Conservation (phyloP, 2,113 vertebrate genomes). For the Camelus dromedarius region DNA sequence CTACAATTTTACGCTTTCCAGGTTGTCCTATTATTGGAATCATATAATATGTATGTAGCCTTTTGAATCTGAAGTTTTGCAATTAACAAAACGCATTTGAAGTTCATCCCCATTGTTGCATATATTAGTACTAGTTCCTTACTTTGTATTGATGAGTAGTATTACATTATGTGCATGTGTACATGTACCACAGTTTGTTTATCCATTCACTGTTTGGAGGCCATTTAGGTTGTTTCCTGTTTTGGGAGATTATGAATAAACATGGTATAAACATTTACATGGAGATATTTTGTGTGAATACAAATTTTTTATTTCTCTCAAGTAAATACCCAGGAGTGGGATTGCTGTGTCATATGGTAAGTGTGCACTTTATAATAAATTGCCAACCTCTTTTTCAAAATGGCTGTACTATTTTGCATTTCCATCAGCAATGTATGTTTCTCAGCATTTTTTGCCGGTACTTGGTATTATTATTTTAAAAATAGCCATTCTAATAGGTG, state of each 20-base stretch:
- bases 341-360: background rate
- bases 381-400: slow-evolving; percentile 11
- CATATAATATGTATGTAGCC: background rate
- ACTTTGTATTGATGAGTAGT: background rate
- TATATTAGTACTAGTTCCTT: background rate
- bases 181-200: background rate
- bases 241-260: slow-evolving; percentile 41
- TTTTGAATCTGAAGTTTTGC: slow-evolving; percentile 48
- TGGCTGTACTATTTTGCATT: slow-evolving; percentile 5
- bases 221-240: slow-evolving; percentile 18
- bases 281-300: slow-evolving; percentile 16
- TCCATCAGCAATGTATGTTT: background rate
- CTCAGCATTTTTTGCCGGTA: background rate
- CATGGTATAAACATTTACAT: slow-evolving; percentile 20
- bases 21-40: slow-evolving; percentile 28
- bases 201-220: slow-evolving; percentile 8
- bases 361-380: background rate
- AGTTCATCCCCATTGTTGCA: background rate
- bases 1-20: background rate
- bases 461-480: background rate
- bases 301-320: slow-evolving; percentile 16
- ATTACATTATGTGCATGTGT: background rate
- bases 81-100: slow-evolving; percentile 44
- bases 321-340: background rate
- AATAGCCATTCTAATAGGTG: background rate